Evolutionary conservation across 2,888 invertebrate genomes (phyloP).

Genomic region (Nomada ferruginata): DNA sequence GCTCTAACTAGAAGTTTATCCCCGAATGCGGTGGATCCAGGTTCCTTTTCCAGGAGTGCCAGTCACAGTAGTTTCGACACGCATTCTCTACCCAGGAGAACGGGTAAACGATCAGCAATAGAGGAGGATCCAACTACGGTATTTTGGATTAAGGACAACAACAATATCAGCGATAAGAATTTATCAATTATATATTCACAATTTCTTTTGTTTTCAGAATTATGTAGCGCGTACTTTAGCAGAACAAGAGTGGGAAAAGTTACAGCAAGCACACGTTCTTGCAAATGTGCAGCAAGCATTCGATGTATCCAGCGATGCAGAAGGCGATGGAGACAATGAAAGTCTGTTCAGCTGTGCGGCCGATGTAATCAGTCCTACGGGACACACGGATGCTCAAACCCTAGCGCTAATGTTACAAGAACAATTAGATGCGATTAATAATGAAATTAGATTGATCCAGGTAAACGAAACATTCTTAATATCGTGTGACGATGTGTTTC

Average conservation of each 20-base stretch:
- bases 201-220: slow-evolving; percentile 68
- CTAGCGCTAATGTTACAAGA: slow-evolving; percentile 99
- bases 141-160: slow-evolving; percentile 4
- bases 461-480: slow-evolving; percentile 73
- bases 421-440: slow-evolving; percentile 99
- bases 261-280: slow-evolving; percentile 95
- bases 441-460: slow-evolving; percentile 93
- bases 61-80: slow-evolving; percentile 92
- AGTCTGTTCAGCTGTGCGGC: slow-evolving; percentile 89
- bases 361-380: slow-evolving; percentile 89
- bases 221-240: slow-evolving; percentile 83
- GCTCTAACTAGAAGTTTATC: slow-evolving; percentile 94
- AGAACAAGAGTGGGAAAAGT: slow-evolving; percentile 95
- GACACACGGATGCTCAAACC: slow-evolving; percentile 96
- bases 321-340: slow-evolving; percentile 91
- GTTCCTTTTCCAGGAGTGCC: slow-evolving; percentile 89
- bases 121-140: slow-evolving; percentile 88
- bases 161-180: not conserved
- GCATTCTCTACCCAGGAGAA: slow-evolving; percentile 88
- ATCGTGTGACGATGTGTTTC: too few relatives aligned
- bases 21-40: slow-evolving; percentile 89
- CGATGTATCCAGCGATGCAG: slow-evolving; percentile 94
- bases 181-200: not conserved
- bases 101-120: slow-evolving; percentile 87
- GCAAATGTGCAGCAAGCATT: slow-evolving; percentile 97